Conservation (phyloP, 1,140 invertebrate species). For the Ceratitis capitata region DNA sequence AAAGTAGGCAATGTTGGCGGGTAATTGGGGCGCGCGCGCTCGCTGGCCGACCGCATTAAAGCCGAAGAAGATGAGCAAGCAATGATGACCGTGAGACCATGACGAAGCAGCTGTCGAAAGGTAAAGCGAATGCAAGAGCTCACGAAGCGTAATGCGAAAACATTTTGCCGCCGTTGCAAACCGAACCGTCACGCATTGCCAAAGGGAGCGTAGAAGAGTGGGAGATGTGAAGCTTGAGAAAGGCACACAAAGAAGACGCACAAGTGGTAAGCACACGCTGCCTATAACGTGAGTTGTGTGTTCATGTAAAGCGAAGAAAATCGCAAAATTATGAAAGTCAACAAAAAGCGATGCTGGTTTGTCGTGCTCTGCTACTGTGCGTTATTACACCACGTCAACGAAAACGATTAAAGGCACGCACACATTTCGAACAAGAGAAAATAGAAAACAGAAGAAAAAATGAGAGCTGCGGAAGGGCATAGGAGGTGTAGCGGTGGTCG, state of each 20-base stretch:
- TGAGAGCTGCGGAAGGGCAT: neutral
- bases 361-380: neutral
- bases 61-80: neutral
- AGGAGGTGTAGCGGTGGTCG: neutral
- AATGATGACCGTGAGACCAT: neutral
- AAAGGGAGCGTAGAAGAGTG: neutral
- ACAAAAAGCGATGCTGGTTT: neutral
- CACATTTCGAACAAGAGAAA: neutral
- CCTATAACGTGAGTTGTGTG: too few species aligned
- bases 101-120: slow-evolving; percentile 3
- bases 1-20: neutral
- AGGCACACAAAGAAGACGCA: neutral
- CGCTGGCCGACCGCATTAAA: slow-evolving; percentile 3
- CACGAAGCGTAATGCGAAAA: neutral
- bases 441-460: neutral
- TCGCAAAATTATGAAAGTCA: neutral
- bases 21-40: neutral
- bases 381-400: neutral
- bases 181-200: too few species aligned
- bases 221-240: neutral
- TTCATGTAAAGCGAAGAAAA: too few species aligned
- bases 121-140: neutral
- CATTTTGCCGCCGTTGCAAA: neutral
- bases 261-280: neutral
- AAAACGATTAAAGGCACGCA: neutral